Percentiles rank a stretch among this genome's conserved stretches.
Evolutionary conservation across 2,113 vertebrate species (phyloP).

Genomic region (Anolis sagrei): DNA sequence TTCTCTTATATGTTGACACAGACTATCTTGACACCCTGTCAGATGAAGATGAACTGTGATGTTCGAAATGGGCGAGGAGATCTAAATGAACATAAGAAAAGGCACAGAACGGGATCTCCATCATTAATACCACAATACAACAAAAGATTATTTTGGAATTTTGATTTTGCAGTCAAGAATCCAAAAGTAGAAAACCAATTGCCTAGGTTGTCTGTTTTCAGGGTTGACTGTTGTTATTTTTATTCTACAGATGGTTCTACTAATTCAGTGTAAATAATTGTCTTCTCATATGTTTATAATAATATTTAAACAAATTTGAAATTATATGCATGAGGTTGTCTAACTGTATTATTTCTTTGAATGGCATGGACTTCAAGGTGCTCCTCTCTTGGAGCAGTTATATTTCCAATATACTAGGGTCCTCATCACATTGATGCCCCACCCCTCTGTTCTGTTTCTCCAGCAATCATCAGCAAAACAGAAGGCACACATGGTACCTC

Average conservation of each 20-base stretch:
- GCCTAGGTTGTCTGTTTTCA: conserved; percentile 20
- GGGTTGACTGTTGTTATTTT: conserved; percentile 33
- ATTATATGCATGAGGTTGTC: conserved; percentile 69
- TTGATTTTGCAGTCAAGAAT: conserved; percentile 34
- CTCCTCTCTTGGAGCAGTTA: no score
- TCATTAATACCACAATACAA: neutral
- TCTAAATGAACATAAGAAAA: conserved; percentile 12
- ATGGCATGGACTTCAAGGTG: conserved; percentile 22
- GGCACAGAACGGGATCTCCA: conserved; percentile 18
- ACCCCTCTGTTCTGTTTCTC: no score
- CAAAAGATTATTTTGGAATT: neutral
- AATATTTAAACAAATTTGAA: conserved; percentile 79
- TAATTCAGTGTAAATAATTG: conserved; percentile 53
- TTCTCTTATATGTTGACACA: conserved; percentile 93
- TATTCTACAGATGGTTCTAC: conserved; percentile 34
- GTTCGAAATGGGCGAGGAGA: neutral
- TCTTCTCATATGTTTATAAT: conserved; percentile 59
- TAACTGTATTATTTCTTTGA: conserved; percentile 55
- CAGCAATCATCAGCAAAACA: no score
- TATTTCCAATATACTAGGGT: no score
- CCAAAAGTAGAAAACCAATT: neutral
- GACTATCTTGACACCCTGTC: conserved; percentile 92
- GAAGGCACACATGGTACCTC: no score
- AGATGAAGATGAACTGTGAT: conserved; percentile 85
- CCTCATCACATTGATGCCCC: no score